phyloP scores from a whole-genome alignment of 2,113 vertebrate genomes.

The Collichthys lucidus region DNA sequence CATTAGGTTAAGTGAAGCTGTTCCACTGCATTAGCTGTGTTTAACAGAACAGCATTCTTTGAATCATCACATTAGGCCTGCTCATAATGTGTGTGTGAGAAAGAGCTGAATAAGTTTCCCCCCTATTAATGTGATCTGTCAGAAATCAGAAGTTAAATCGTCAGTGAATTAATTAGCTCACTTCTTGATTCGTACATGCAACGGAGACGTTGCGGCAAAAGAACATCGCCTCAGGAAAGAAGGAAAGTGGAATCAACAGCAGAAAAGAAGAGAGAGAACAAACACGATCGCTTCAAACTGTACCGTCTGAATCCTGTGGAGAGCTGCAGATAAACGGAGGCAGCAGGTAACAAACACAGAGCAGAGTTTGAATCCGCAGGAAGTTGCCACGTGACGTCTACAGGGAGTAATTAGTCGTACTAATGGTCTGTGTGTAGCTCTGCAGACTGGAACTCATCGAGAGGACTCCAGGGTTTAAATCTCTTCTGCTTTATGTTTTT shows the following conservation, averaged over 20 bases:
- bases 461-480: constrained; percentile 43
- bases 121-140: background rate
- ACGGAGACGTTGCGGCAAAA: background rate
- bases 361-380: constrained; percentile 26
- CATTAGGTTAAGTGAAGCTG: constrained; percentile 42
- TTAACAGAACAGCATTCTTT: constrained; percentile 26
- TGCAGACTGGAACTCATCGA: constrained; percentile 53
- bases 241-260: background rate
- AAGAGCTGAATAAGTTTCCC: background rate
- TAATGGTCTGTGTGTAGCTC: constrained; percentile 67
- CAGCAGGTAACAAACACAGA: constrained; percentile 32
- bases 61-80: constrained; percentile 27
- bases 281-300: background rate
- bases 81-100: background rate
- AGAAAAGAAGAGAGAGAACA: constrained; percentile 11
- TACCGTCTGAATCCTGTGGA: background rate
- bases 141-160: too few relatives aligned
- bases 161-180: background rate
- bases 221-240: background rate
- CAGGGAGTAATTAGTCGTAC: constrained; percentile 75
- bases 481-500: constrained; percentile 15
- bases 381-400: constrained; percentile 33
- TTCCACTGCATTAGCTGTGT: constrained; percentile 52
- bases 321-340: constrained; percentile 12
- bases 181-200: background rate